phyloP scores from a whole-genome alignment of 2,888 invertebrate species.

The Pyrgus malvae region DNA sequence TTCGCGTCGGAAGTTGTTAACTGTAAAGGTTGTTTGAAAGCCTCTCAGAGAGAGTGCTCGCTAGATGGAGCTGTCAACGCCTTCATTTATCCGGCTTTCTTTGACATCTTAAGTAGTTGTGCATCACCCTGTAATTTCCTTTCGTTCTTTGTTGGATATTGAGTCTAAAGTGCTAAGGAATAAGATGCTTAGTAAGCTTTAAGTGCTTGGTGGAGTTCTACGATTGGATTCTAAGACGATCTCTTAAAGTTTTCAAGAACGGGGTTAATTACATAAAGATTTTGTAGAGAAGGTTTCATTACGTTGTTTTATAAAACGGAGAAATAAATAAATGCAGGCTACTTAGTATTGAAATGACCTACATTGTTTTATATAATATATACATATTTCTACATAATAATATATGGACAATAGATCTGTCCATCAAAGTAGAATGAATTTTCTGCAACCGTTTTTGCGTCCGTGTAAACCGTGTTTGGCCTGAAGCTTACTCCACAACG shows the following conservation, averaged over 20 bases:
- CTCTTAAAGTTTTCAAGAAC: neutral
- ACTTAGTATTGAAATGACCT: too few relatives aligned
- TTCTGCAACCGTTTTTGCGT: too few relatives aligned
- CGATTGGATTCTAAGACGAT: neutral
- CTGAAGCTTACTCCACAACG: too few relatives aligned
- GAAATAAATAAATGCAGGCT: too few relatives aligned
- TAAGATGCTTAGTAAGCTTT: neutral
- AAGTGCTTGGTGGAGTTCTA: neutral
- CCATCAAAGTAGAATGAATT: too few relatives aligned
- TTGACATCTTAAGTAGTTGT: slow-evolving; percentile 24
- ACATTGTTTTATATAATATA: too few relatives aligned
- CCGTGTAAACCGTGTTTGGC: too few relatives aligned
- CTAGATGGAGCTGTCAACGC: slow-evolving; percentile 13
- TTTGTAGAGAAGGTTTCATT: too few relatives aligned
- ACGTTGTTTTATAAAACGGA: too few relatives aligned
- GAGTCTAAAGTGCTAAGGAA: neutral
- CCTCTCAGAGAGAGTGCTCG: slow-evolving; percentile 11
- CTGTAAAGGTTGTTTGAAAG: slow-evolving; percentile 23
- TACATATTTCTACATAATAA: too few relatives aligned
- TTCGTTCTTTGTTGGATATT: neutral
- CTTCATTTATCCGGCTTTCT: slow-evolving; percentile 21
- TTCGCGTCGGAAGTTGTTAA: slow-evolving; percentile 19
- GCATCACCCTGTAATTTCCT: slow-evolving; percentile 6
- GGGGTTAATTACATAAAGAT: too few relatives aligned
- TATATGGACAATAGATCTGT: too few relatives aligned